Evolutionary conservation across 1,140 invertebrate species (phyloP).

Genomic region (Pectinophora gossypiella): DNA sequence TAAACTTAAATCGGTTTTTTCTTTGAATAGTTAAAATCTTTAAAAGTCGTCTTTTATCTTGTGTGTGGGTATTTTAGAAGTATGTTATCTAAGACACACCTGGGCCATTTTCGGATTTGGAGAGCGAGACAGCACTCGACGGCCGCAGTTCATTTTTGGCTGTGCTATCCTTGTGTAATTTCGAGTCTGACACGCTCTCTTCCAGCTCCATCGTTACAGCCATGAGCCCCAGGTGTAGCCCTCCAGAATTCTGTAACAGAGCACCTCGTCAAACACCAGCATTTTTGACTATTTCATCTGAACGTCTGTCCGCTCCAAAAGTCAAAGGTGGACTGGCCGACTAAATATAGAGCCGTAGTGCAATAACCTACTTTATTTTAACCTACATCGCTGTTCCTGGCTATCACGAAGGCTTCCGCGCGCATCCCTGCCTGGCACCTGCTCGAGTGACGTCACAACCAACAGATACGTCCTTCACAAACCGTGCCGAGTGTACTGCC

Average conservation of each 20-base stretch:
- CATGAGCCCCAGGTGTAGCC: slow-evolving; percentile 42
- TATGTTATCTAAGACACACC: no score
- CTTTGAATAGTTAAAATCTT: no score
- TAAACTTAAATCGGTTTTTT: no score
- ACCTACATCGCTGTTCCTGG: slow-evolving; percentile 66
- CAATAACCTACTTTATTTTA: slow-evolving; percentile 75
- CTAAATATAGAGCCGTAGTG: slow-evolving; percentile 60
- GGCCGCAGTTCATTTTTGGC: slow-evolving; percentile 62
- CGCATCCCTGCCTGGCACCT: slow-evolving; percentile 67
- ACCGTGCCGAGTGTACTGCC: neutral
- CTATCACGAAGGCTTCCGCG: slow-evolving; percentile 54
- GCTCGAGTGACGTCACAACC: slow-evolving; percentile 57
- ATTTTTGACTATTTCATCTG: slow-evolving; percentile 13
- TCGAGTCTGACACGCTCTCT: slow-evolving; percentile 64
- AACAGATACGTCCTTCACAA: no score
- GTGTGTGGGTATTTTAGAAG: no score
- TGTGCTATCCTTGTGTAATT: slow-evolving; percentile 57
- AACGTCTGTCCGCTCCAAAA: slow-evolving; percentile 30
- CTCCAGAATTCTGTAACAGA: slow-evolving; percentile 41
- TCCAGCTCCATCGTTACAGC: slow-evolving; percentile 67
- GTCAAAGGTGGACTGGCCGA: slow-evolving; percentile 44
- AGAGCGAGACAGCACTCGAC: slow-evolving; percentile 61
- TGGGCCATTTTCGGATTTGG: slow-evolving; percentile 64
- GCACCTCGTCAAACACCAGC: slow-evolving; percentile 14
- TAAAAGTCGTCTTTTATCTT: no score